A percentile compares a stretch with the other conserved stretches of the same genome.
phyloP scores from a whole-genome alignment of 2,888 invertebrate species.

The Xanthia togata region DNA sequence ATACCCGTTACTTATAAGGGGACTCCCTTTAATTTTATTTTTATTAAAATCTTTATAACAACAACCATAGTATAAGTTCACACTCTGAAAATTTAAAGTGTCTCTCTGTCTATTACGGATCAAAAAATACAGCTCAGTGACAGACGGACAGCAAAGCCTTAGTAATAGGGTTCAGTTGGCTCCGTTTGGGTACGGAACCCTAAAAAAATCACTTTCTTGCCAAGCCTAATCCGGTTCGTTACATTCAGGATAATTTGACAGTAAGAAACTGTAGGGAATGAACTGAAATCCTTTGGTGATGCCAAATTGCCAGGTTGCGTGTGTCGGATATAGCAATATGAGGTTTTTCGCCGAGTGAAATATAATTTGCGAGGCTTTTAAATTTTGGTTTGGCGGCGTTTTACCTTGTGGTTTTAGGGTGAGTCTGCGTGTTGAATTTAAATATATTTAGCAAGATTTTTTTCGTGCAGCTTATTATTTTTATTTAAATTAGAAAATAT shows the following conservation, averaged over 20 bases:
- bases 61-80: neutral
- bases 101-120: neutral
- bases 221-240: slow-evolving; percentile 76
- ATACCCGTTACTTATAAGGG: too few relatives aligned
- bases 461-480: neutral
- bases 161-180: neutral
- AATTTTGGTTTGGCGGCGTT: slow-evolving; percentile 34
- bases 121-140: neutral
- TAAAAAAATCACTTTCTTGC: slow-evolving; percentile 73
- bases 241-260: slow-evolving; percentile 75
- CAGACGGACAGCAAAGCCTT: neutral
- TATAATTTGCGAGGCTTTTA: slow-evolving; percentile 52
- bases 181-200: neutral
- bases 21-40: too few relatives aligned
- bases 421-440: slow-evolving; percentile 12
- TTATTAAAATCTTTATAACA: too few relatives aligned
- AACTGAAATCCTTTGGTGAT: slow-evolving; percentile 68
- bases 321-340: slow-evolving; percentile 46
- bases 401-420: slow-evolving; percentile 23
- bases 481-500: neutral
- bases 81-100: neutral
- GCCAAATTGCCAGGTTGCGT: slow-evolving; percentile 64
- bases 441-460: slow-evolving; percentile 26
- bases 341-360: slow-evolving; percentile 46
- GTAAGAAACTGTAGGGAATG: slow-evolving; percentile 71